Base-by-base conservation (phyloP, 2,888 invertebrate genomes). In the Athetis lepigone region DNA sequence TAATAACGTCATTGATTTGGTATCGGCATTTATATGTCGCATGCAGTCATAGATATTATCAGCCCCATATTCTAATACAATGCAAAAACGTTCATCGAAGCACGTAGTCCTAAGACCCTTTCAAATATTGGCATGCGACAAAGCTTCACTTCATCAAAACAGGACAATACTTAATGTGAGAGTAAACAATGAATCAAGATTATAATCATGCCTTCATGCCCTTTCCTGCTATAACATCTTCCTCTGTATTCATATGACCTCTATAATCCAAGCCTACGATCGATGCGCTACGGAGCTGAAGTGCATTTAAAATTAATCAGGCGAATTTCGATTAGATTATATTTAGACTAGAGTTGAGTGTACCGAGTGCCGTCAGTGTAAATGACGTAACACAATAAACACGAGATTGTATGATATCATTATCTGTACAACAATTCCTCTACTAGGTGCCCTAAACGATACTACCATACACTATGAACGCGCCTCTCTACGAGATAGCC, bases 361-460 rank as follows among this genome's bases (percentile, higher is more conserved):
- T 61, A 62, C 64, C 21, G 70, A 67, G 45, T 63, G 52, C 73
- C 66, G 72, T 40, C 72, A 73, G 61, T 56, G 52, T 19, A 25
- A 74, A 78, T 86, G 82, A 86, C 81, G 82, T 82, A 83, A 86
- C 79, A 72, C 67, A 77, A 73, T 69, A 82, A 81, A 82, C 80
- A 75, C 45, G 73, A 80, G 77, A 81, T 79, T 77, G 57, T 62
- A 79, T 83, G 82, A 84, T 82, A 84, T 81, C 82, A 81, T 79
- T 59, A 70, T 79, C 70, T 75, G 49, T 68, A 49, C 33, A 33
- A 4, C 2, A 11, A 13, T 33, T 57, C 68, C 52, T 64, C 52
- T 49, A 70, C 62, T 70, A 55, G 60, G 60, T 50, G 49, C 21
- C 47, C 51, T 57, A 67, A 67, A 78, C 73, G 80, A 78, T 65